Evolutionary conservation across 2,797 vertebrate genomes (phyloP), one percentile per base, ranked within the genome.

Genomic region (Ptychobarbus kaznakovi): DNA sequence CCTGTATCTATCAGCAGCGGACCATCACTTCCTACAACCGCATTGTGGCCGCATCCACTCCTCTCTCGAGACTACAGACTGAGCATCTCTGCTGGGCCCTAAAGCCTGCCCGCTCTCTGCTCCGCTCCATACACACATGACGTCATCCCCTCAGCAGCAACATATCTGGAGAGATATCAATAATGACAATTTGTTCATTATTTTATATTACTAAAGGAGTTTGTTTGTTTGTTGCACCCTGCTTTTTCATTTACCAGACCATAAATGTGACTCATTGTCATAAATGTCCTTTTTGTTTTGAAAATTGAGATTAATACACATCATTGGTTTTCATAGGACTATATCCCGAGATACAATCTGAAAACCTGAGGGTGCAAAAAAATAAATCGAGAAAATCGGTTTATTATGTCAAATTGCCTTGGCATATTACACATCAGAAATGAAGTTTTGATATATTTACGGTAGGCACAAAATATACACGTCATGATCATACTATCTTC

Each of bases 11-110:
- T 13, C 35, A 51, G 49, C 15, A 28, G 38, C 61, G 35, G 51
- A 25, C 25, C 83, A 86, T 85, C 87, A 89, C 80, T 87, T 86
- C 72, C 86, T 86, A 49, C 63, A 32, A 56, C 44, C 68, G 81
- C 83, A 85, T 63, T 72, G 16, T 66, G 51, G 22, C 86, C 42
- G 78, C 56, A 80, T 69, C 46, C 77, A n/a, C 86, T 81, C 72
- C 66, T 74, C 63, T 78, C 25, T 58, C 46, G 44, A 78, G 42
- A 75, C 76, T 86, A 15, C 28, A 10, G 44, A 8, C 13, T 10
- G 28, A 66, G 22, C 61, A 8, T 80, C 28, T 1, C 65, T 38
- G 74, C 83, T 49, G 74, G 86, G 87, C 84, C 89, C 86, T 88
- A 87, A 58, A 76, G 87, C 78, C 87, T 20, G 68, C 38, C 40